A percentile compares a stretch with the other conserved stretches of the same genome.
Conservation (phyloP, 1,140 invertebrate genomes). For the Papilio glaucus region DNA sequence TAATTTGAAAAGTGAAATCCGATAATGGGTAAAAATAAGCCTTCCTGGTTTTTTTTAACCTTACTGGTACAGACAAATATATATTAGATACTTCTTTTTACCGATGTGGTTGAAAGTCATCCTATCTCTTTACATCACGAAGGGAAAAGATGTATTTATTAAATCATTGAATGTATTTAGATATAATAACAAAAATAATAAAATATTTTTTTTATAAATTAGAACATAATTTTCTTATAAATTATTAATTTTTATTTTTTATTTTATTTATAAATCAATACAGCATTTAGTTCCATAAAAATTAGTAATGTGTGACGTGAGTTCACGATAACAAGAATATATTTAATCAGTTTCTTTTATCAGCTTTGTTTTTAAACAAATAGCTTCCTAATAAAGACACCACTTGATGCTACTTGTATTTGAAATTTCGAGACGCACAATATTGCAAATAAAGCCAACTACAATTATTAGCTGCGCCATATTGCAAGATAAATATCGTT, state of each 20-base stretch:
- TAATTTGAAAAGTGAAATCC: background rate
- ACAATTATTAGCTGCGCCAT: background rate
- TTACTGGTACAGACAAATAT: too few relatives aligned
- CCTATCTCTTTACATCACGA: too few relatives aligned
- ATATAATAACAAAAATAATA: too few relatives aligned
- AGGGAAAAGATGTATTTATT: too few relatives aligned
- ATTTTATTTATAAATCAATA: background rate
- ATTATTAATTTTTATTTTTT: too few relatives aligned
- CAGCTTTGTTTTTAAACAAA: conserved; percentile 19
- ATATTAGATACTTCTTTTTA: too few relatives aligned
- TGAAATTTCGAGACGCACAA: too few relatives aligned
- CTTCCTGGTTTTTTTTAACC: too few relatives aligned
- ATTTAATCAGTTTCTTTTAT: conserved; percentile 13
- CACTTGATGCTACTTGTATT: background rate
- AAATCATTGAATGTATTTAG: too few relatives aligned
- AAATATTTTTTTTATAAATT: too few relatives aligned
- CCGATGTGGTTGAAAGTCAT: too few relatives aligned
- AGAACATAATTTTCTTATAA: too few relatives aligned
- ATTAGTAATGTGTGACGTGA: background rate
- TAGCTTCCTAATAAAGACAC: background rate
- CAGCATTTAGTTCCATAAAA: background rate
- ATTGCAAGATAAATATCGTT: background rate
- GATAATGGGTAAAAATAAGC: background rate
- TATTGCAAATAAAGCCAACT: background rate
- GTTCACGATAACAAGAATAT: background rate